Conservation (phyloP, 2,888 invertebrate genomes). For the Watsonalla cultraria region DNA sequence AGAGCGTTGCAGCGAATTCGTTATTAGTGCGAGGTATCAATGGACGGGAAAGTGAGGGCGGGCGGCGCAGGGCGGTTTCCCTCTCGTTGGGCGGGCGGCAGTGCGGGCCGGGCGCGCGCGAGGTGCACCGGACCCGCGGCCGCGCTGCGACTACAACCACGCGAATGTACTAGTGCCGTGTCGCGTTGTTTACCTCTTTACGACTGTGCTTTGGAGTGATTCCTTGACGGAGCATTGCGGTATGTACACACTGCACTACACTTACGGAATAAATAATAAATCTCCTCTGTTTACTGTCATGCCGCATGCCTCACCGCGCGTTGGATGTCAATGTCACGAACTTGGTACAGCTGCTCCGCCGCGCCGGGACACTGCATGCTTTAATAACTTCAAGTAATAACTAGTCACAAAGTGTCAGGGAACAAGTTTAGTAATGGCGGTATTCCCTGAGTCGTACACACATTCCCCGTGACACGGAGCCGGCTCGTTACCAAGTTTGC, state of each 20-base stretch:
- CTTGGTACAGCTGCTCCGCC: background rate
- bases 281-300: background rate
- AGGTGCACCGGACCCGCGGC: slow-evolving; percentile 16
- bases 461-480: background rate
- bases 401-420: too few relatives aligned
- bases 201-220: too few relatives aligned
- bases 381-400: too few relatives aligned
- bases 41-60: slow-evolving; percentile 38
- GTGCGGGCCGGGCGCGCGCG: slow-evolving; percentile 45
- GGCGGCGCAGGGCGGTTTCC: slow-evolving; percentile 53
- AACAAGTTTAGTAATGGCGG: too few relatives aligned
- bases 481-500: background rate
- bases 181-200: too few relatives aligned
- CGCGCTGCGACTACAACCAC: background rate
- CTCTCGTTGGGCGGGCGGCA: slow-evolving; percentile 60
- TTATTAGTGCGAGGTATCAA: slow-evolving; percentile 52
- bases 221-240: too few relatives aligned
- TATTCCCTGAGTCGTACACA: background rate
- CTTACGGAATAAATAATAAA: too few relatives aligned
- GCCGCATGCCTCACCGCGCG: background rate
- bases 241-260: too few relatives aligned
- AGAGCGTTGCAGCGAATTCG: slow-evolving; percentile 15
- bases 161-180: background rate
- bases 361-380: too few relatives aligned
- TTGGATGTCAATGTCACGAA: slow-evolving; percentile 5